Base-by-base conservation (phyloP, 2,113 vertebrate species). In the Ramphastos sulfuratus region DNA sequence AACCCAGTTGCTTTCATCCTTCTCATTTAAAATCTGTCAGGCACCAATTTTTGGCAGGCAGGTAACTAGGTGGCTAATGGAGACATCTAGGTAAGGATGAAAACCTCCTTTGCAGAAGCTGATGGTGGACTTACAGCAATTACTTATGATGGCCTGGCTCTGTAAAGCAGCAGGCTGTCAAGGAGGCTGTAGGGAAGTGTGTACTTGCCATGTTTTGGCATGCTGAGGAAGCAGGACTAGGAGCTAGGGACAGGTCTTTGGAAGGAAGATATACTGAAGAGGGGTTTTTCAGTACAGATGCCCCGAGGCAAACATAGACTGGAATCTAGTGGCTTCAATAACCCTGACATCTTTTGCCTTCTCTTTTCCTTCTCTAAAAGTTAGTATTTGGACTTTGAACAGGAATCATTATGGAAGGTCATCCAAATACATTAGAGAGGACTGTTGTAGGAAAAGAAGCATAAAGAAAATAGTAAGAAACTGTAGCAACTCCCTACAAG, bases 171-270 rank as follows among this genome's bases (percentile, higher is more conserved):
- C 15, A 31, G 25, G 28, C 6, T 77, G 16, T 10, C 17, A 21
- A 6, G 17, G 7, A 35, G 25, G 23, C 33, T 55, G 39, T 19
- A 28, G 52, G 18, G 39, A 76, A 66, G 19, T 3, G 9, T 21
- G 24, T 24, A 9, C n/a, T 48, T 2, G 4, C 9, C 39, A 24
- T 0, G 0, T 60, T 52, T 42, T 71, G 52, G 15, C 70, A 77
- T 35, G 8, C 7, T 27, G 31, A 77, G 27, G 33, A 82, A 78
- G 10, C 28, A 35, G 56, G 30, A 3, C 7, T 7, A 19, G 46
- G 56, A 58, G 5, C 20, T 20, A 33, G 31, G 14, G 15, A 21
- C 0, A 0, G 20, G 31, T 15, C 30, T 18, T 1, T 37, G 79
- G 61, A 15, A 79, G 35, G 15, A 66, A 28, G 44, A 59, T 8